Evolutionary conservation across 2,113 vertebrate genomes (phyloP), one percentile per base, ranked within the genome.

Genomic region (Epinephelus moara): DNA sequence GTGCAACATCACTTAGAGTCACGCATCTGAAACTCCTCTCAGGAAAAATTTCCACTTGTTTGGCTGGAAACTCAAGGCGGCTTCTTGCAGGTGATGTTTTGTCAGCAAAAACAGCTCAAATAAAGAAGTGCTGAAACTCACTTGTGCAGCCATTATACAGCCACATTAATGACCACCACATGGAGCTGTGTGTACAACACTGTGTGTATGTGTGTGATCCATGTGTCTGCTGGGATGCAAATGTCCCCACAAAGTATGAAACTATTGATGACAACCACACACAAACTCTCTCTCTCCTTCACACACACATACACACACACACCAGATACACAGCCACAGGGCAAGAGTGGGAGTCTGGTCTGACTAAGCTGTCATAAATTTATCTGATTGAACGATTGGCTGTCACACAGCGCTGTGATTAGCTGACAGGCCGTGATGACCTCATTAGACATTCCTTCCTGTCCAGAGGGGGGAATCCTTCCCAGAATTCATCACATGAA

Each of bases 381-480:
- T 67, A 68, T 77, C 78, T 79, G 80, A 89, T 30, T 87, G 80
- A 91, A 70, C 18, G 61, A 83, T 55, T 59, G 73, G 71, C 77
- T 91, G 80, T 89, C 89, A 89, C 23, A 53, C 64, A 19, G 17
- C 25, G 19, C 78, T 76, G 80, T 76, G 85, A 88, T 88, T 88
- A 40, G 68, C 62, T 88, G 85, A 88, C 75, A 83, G 80, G 50
- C 62, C 0, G 33, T 74, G 75, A 78, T 84, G 76, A 83, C 64
- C 79, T 86, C 70, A 78, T 84, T 88, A 88, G 60, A 66, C 75
- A 61, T 63, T 55, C 30, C 30, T 66, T 81, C 70, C 80, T 74
- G 70, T 75, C 78, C 75, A 52, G 67, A 37, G 73, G 73, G n/a
- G 55, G 40, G 55, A 17, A 19, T 60, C 59, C 64, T 68, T 61